Evolutionary conservation across 2,888 invertebrate species (phyloP).

Genomic region (Halocaridina rubra): DNA sequence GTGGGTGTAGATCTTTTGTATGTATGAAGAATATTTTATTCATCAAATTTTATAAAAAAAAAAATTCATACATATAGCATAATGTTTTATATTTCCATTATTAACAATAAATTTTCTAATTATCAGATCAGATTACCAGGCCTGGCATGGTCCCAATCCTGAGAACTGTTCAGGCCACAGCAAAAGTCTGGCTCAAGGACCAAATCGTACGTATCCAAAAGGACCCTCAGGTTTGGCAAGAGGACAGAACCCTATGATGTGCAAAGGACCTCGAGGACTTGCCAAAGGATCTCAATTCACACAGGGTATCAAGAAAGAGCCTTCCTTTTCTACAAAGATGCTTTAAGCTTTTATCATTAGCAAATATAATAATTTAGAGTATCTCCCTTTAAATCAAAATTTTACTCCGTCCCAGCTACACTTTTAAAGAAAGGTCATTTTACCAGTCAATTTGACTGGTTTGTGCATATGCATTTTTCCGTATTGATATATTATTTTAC

Average conservation of each 20-base stretch:
- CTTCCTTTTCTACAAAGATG: constrained; percentile 53
- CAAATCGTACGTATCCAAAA: constrained; percentile 27
- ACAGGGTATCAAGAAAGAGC: constrained; percentile 58
- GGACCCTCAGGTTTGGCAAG: constrained; percentile 49
- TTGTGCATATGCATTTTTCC: no score
- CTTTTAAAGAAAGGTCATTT: no score
- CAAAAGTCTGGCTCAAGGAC: constrained; percentile 49
- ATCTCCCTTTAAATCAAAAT: no score
- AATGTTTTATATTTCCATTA: neutral
- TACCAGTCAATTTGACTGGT: no score
- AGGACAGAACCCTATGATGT: constrained; percentile 49
- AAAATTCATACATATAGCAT: no score
- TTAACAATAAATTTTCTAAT: neutral
- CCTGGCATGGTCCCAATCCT: constrained; percentile 62
- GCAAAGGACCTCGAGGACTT: constrained; percentile 53
- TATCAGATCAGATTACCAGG: constrained; percentile 51
- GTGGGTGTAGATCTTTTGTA: no score
- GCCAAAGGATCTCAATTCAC: constrained; percentile 59
- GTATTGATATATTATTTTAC: no score
- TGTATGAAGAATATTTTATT: no score
- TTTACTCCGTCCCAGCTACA: no score
- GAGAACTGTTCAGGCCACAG: constrained; percentile 41
- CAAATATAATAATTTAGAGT: no score
- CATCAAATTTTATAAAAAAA: no score
- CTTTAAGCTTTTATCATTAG: constrained; percentile 35